Conservation (phyloP, 2,888 invertebrate species). For the Aphrophora alni region DNA sequence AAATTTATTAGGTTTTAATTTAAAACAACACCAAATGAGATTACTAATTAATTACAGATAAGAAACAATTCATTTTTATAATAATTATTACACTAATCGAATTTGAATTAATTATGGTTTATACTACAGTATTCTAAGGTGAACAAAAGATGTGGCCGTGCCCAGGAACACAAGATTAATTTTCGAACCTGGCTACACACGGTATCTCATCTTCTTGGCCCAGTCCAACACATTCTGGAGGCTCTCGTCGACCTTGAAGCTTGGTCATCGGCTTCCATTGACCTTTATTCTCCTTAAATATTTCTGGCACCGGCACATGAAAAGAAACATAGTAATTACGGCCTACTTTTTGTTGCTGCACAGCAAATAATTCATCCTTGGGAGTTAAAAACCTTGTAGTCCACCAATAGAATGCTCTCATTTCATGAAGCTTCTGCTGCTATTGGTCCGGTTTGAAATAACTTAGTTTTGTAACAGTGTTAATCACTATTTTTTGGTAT, state of each 20-base stretch:
- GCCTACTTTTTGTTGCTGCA: neutral
- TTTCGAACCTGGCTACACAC: too few relatives aligned
- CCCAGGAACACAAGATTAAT: too few relatives aligned
- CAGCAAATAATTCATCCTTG: neutral
- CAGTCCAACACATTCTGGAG: neutral
- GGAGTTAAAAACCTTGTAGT: neutral
- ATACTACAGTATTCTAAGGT: too few relatives aligned
- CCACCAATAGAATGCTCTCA: neutral
- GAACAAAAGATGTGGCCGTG: too few relatives aligned
- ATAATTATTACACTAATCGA: too few relatives aligned
- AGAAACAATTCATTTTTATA: too few relatives aligned
- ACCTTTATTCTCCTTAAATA: conserved; percentile 6
- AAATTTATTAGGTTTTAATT: too few relatives aligned
- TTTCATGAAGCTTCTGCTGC: neutral
- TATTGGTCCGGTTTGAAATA: neutral
- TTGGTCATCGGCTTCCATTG: conserved; percentile 9
- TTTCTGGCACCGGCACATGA: conserved; percentile 6
- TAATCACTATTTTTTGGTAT: too few relatives aligned
- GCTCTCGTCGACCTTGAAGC: neutral
- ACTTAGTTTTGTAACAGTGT: too few relatives aligned
- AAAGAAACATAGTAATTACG: neutral
- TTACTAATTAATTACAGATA: too few relatives aligned
- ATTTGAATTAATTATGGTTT: too few relatives aligned
- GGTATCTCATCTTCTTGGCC: neutral
- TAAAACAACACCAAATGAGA: too few relatives aligned